These are phyloP conservation scores for Carassius auratus DNA, from an alignment of 2,113 vertebrate genomes.

Conservation along the genomic window DNA sequence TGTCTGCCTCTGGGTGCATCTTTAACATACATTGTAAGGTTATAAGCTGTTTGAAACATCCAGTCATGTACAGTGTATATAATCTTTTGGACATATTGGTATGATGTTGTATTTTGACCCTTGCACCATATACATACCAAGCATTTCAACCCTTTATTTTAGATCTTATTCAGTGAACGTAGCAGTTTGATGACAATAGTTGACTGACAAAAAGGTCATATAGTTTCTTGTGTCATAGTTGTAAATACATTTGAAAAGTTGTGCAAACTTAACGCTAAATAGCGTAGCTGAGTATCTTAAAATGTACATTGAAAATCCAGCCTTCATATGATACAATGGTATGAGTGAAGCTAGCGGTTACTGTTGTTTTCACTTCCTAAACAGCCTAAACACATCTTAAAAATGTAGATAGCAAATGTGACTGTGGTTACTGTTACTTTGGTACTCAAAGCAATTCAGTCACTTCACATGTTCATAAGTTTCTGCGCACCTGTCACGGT, in stretches of 20 bases:
- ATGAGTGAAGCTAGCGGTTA: constrained; percentile 8
- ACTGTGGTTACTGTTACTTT: not conserved
- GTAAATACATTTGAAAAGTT: constrained; percentile 25
- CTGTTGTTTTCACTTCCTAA: constrained; percentile 1
- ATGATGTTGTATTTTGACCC: constrained; percentile 50
- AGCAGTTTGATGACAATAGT: not conserved
- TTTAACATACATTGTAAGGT: constrained; percentile 21
- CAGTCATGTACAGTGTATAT: constrained; percentile 53
- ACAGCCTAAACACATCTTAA: not conserved
- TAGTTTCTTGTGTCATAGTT: constrained; percentile 25
- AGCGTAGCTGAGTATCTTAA: constrained; percentile 16
- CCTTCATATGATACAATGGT: constrained; percentile 9
- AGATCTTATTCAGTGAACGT: not conserved
- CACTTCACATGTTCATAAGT: not conserved
- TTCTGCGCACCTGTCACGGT: not conserved
- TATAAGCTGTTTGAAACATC: constrained; percentile 58
- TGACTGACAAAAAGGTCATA: not conserved
- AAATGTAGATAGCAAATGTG: not conserved
- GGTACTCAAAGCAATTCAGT: constrained; percentile 24
- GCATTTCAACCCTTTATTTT: not conserved
- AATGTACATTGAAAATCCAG: constrained; percentile 16
- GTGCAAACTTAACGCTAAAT: not conserved
- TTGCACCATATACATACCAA: constrained; percentile 24
- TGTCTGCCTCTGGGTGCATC: constrained; percentile 31
- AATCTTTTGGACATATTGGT: constrained; percentile 51